Percentiles rank a stretch among this genome's conserved stretches.
phyloP scores from a whole-genome alignment of 2,113 vertebrate species.

The Corvus moneduloides region DNA sequence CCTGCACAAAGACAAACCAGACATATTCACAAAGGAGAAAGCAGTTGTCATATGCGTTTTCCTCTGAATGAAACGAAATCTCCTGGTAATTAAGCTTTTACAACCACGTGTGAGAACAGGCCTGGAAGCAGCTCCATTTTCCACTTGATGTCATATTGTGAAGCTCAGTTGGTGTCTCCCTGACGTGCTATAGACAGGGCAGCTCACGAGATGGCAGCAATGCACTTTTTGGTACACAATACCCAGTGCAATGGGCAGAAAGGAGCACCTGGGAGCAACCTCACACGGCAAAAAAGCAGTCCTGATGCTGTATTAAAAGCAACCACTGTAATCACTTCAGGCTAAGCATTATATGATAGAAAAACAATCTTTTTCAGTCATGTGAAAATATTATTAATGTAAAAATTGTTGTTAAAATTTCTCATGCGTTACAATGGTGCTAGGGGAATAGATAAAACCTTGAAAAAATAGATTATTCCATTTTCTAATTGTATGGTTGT shows the following conservation, averaged over 20 bases:
- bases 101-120: background rate
- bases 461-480: background rate
- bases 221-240: background rate
- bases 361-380: background rate
- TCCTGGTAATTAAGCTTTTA: background rate
- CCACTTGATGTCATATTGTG: accelerated
- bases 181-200: background rate
- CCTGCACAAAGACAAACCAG: background rate
- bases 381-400: background rate
- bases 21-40: background rate
- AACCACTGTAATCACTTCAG: background rate
- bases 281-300: background rate
- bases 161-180: no score
- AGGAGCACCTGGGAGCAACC: accelerated
- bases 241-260: background rate
- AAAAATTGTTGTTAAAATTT: background rate
- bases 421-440: accelerated
- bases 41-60: background rate
- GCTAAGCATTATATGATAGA: background rate
- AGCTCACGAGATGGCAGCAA: conserved; percentile 69
- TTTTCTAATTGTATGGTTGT: background rate
- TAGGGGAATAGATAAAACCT: background rate
- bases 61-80: background rate
- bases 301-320: background rate
- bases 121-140: background rate